Conservation (phyloP, 2,888 invertebrate species). For the Agapostemon virescens region DNA sequence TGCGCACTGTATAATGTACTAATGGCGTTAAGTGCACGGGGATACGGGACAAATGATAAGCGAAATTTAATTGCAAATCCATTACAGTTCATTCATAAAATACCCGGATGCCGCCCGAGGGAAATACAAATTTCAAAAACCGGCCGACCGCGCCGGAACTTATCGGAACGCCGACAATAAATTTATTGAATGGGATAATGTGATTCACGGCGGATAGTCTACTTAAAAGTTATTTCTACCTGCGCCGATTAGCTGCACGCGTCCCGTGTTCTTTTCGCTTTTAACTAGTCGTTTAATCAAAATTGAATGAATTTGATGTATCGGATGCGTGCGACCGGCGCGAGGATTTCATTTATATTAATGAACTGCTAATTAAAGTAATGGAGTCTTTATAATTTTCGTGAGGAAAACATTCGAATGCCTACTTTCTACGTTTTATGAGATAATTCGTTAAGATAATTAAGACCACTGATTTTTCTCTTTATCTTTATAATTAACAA, state of each 20-base stretch:
- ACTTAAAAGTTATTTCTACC: background rate
- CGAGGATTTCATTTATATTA: background rate
- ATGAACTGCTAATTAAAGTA: background rate
- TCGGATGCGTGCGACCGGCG: background rate
- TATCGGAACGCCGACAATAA: background rate
- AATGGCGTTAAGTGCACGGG: slow-evolving; percentile 11
- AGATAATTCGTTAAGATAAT: too few relatives aligned
- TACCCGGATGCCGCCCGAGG: background rate
- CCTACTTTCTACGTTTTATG: background rate
- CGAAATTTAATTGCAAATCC: slow-evolving; percentile 15
- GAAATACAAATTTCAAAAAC: slow-evolving; percentile 3
- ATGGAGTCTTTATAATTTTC: background rate
- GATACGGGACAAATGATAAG: slow-evolving; percentile 7
- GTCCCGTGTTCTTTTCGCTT: background rate
- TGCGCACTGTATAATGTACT: background rate
- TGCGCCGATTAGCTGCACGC: background rate
- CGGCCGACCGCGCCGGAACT: slow-evolving; percentile 8
- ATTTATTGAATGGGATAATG: slow-evolving; percentile 4
- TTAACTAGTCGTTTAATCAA: background rate
- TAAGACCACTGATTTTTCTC: too few relatives aligned
- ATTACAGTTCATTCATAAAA: slow-evolving; percentile 16
- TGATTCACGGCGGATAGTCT: slow-evolving; percentile 1
- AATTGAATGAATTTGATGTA: background rate
- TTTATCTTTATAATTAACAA: too few relatives aligned
- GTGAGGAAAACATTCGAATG: background rate